Percentiles rank a stretch among this genome's conserved stretches.
These are phyloP conservation scores for Drosophila fulvimacula DNA, from an alignment of 2,888 invertebrate genomes.

Conservation along the genomic window DNA sequence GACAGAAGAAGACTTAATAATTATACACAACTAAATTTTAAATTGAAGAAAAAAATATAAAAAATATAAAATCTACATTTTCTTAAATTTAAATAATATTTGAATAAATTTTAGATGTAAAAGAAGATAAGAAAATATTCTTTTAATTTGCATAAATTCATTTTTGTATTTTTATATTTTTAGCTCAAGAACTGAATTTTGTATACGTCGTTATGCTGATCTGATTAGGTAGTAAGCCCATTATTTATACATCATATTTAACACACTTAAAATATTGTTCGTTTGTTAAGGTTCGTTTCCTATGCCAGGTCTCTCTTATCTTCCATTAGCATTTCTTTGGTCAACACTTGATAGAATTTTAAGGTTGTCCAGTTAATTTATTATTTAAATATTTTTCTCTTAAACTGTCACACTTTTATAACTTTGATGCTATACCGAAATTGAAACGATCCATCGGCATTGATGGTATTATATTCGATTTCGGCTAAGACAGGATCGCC, in stretches of 20 bases:
- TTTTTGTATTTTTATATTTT: no score
- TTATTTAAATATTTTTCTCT: neutral
- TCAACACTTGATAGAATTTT: neutral
- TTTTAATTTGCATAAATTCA: no score
- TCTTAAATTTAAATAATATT: no score
- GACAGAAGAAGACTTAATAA: no score
- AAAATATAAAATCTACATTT: no score
- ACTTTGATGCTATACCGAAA: constrained; percentile 86
- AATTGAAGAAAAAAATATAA: no score
- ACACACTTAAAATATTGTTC: neutral
- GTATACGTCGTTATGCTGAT: neutral
- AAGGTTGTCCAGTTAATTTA: neutral
- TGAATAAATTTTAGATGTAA: no score
- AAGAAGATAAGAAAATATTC: no score
- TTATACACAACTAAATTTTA: no score
- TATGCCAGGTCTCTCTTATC: neutral
- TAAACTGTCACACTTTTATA: neutral
- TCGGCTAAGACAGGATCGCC: constrained; percentile 63
- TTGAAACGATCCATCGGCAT: constrained; percentile 90
- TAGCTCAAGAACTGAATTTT: neutral
- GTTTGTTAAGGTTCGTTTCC: neutral
- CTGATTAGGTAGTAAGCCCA: no score
- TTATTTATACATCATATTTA: neutral
- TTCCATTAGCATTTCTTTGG: neutral
- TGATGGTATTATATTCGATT: constrained; percentile 88